Percentiles rank a stretch among this genome's conserved stretches.
Conservation (phyloP, 2,797 vertebrate genomes). For the Rhyacichthys aspro region DNA sequence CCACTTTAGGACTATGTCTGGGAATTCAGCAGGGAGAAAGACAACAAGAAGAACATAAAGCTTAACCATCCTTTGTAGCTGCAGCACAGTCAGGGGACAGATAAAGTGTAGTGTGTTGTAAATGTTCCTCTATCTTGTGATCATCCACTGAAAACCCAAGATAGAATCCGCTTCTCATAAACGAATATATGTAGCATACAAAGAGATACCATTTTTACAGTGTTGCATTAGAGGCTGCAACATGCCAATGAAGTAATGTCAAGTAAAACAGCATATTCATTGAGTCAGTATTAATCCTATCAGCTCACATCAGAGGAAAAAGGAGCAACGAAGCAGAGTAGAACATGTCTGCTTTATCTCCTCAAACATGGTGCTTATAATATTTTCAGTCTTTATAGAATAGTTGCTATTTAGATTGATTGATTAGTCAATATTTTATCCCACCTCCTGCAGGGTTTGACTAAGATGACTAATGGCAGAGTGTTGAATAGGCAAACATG, state of each 20-base stretch:
- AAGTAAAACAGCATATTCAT: background rate
- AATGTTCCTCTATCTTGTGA: too few species aligned
- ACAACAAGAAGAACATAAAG: constrained; percentile 62
- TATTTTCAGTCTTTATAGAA: constrained; percentile 20
- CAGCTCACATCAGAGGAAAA: background rate
- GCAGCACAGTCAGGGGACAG: too few species aligned
- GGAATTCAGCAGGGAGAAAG: constrained; percentile 70
- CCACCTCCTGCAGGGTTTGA: constrained; percentile 29
- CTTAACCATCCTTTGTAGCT: constrained; percentile 25
- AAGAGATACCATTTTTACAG: too few species aligned
- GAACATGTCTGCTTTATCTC: constrained; percentile 11
- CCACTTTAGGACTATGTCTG: constrained; percentile 98
- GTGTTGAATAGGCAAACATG: constrained; percentile 51
- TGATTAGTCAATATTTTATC: constrained; percentile 54
- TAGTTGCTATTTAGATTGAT: constrained; percentile 48
- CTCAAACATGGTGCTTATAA: constrained; percentile 18
- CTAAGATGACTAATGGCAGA: constrained; percentile 44
- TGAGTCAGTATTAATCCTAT: background rate
- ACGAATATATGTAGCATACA: too few species aligned
- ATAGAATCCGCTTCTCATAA: too few species aligned
- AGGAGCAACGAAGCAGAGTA: too few species aligned
- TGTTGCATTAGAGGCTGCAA: constrained; percentile 9
- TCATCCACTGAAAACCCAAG: too few species aligned
- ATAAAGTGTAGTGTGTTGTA: too few species aligned
- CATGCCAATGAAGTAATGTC: background rate